phyloP scores from a whole-genome alignment of 2,113 vertebrate genomes.

The Petaurus breviceps region DNA sequence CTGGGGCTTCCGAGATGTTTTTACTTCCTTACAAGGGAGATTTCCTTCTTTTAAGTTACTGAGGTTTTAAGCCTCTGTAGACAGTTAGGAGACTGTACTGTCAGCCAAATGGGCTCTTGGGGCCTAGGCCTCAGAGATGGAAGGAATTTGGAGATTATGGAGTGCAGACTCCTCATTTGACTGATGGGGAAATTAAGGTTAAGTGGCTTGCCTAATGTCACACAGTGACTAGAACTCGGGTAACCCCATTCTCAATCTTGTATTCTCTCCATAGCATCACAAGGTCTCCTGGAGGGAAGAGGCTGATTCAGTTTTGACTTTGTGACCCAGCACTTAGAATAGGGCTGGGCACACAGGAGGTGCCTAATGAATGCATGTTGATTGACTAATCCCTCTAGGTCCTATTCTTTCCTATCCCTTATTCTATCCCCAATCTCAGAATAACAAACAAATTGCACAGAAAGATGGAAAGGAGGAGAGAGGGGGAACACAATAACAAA shows the following conservation, averaged over 20 bases:
- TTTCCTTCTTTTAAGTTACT: background rate
- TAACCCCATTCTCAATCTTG: background rate
- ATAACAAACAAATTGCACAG: constrained; percentile 10
- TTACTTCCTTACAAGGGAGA: background rate
- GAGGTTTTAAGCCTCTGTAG: background rate
- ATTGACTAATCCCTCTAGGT: background rate
- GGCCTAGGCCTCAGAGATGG: background rate
- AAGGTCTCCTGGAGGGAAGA: background rate
- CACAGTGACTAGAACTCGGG: background rate
- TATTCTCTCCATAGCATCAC: background rate
- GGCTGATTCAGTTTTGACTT: background rate
- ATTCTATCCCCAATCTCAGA: background rate
- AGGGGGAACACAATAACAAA: background rate
- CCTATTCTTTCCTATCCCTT: background rate
- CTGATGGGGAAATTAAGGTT: background rate
- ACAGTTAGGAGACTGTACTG: background rate
- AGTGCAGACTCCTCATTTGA: background rate
- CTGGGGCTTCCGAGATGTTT: background rate
- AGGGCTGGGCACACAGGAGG: accelerated
- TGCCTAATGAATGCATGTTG: accelerated
- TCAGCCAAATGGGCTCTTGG: background rate
- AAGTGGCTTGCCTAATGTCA: background rate
- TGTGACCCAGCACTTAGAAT: accelerated
- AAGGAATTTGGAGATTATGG: background rate
- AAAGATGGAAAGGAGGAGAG: background rate